Evolutionary conservation across 2,113 vertebrate species (phyloP).

Genomic region (Cottus gobio): DNA sequence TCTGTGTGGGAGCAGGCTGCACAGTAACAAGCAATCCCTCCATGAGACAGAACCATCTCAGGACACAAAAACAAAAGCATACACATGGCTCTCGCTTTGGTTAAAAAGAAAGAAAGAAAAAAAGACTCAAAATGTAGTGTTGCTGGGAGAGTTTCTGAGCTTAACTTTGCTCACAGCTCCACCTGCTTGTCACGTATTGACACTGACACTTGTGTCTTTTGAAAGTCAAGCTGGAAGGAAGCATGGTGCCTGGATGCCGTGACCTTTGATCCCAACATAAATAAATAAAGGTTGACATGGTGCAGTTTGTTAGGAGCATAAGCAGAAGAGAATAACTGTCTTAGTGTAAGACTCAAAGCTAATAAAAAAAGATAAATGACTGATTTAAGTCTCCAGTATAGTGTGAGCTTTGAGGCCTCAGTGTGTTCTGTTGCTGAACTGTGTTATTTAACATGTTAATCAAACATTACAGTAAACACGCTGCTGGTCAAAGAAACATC

Average conservation of each 20-base stretch:
- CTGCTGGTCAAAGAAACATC: not conserved
- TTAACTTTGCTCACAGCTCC: conserved; percentile 88
- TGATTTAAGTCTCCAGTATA: not conserved
- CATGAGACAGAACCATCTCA: conserved; percentile 19
- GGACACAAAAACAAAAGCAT: not conserved
- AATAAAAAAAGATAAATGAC: not conserved
- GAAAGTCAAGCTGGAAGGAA: conserved; percentile 27
- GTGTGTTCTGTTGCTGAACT: not conserved
- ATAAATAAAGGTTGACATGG: not conserved
- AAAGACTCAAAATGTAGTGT: conserved; percentile 12
- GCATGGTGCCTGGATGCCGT: too few relatives aligned
- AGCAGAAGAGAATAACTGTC: not conserved
- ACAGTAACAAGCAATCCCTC: conserved; percentile 21
- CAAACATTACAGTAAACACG: not conserved
- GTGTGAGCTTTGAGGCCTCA: not conserved
- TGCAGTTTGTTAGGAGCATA: not conserved
- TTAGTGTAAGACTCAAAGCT: not conserved
- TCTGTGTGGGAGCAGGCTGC: conserved; percentile 39
- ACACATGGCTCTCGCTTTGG: conserved; percentile 22
- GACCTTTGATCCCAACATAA: conserved; percentile 1
- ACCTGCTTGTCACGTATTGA: conserved; percentile 84
- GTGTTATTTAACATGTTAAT: conserved; percentile 17
- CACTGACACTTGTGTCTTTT: conserved; percentile 69
- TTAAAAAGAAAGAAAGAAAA: conserved; percentile 5
- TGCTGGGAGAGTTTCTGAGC: conserved; percentile 54